These are phyloP conservation scores for Entomyzon cyanotis DNA, from an alignment of 2,113 vertebrate genomes.

Conservation along the genomic window DNA sequence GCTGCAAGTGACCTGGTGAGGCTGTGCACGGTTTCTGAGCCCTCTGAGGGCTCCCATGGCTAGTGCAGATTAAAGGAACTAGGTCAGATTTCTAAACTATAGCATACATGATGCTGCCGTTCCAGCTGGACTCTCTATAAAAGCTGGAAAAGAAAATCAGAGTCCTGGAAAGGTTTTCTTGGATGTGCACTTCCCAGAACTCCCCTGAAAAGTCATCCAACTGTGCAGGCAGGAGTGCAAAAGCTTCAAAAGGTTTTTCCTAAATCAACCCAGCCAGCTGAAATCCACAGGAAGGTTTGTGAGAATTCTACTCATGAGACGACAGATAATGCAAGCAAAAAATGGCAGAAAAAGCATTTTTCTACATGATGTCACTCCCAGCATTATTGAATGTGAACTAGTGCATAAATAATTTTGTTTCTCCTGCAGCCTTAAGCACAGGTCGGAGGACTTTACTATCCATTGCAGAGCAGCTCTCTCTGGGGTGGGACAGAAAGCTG, in stretches of 20 bases:
- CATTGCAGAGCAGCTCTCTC: neutral
- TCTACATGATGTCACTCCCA: neutral
- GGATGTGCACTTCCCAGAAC: conserved; percentile 57
- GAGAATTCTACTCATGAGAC: conserved; percentile 18
- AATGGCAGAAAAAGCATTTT: neutral
- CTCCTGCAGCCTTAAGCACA: neutral
- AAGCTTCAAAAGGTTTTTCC: conserved; percentile 55
- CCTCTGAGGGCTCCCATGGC: conserved; percentile 45
- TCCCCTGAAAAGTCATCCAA: conserved; percentile 38
- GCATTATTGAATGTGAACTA: neutral
- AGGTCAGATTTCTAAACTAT: conserved; percentile 60
- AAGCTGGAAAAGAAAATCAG: conserved; percentile 57
- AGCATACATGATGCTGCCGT: neutral
- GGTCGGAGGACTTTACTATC: neutral
- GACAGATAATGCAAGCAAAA: conserved; percentile 6
- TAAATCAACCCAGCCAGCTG: conserved; percentile 18
- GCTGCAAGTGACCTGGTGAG: conserved; percentile 7
- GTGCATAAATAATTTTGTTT: neutral
- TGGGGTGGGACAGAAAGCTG: neutral
- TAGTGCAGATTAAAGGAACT: conserved; percentile 28
- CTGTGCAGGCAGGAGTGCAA: conserved; percentile 39
- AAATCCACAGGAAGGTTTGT: conserved; percentile 8
- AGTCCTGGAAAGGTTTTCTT: conserved; percentile 52
- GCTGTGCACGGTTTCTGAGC: conserved; percentile 21
- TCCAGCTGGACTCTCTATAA: conserved; percentile 64